A percentile compares a stretch with the other conserved stretches of the same genome.
Evolutionary conservation across 2,888 invertebrate species (phyloP).

Genomic region (Lapara coniferarum): DNA sequence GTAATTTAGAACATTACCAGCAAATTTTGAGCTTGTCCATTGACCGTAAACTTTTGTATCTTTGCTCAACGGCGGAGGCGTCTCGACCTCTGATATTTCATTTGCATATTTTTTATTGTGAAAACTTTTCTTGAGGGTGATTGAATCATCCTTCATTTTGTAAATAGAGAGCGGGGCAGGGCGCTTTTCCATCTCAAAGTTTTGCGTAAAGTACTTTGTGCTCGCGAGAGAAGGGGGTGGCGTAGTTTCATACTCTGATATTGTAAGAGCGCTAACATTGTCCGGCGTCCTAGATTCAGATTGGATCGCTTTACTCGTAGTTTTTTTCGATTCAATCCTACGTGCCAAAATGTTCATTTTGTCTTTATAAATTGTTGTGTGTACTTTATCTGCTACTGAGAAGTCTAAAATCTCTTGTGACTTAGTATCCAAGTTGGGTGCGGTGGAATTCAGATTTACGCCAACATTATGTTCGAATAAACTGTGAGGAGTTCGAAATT

Average conservation of each 20-base stretch:
- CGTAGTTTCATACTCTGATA: constrained; percentile 67
- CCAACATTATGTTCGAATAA: constrained; percentile 55
- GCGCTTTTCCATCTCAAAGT: constrained; percentile 36
- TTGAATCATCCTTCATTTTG: constrained; percentile 39
- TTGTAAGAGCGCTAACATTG: constrained; percentile 34
- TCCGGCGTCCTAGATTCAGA: constrained; percentile 41
- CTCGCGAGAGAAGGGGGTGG: constrained; percentile 48
- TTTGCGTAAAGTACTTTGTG: constrained; percentile 41
- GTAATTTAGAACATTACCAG: constrained; percentile 69
- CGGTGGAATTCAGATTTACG: constrained; percentile 36
- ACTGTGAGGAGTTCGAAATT: constrained; percentile 51
- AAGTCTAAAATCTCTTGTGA: constrained; percentile 52
- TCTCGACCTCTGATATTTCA: constrained; percentile 56
- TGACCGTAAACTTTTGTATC: constrained; percentile 65
- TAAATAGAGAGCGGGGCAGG: constrained; percentile 37
- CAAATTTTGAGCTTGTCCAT: constrained; percentile 71
- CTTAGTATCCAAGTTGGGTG: constrained; percentile 32
- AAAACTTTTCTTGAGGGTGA: constrained; percentile 13
- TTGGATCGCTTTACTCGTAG: constrained; percentile 32
- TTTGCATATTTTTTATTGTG: constrained; percentile 34
- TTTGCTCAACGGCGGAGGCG: constrained; percentile 56
- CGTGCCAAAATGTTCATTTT: constrained; percentile 50
- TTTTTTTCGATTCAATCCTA: constrained; percentile 35
- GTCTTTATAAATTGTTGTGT: constrained; percentile 36
- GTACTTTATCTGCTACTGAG: constrained; percentile 33